phyloP scores from a whole-genome alignment of 2,888 invertebrate species.

The Protophormia terraenovae region DNA sequence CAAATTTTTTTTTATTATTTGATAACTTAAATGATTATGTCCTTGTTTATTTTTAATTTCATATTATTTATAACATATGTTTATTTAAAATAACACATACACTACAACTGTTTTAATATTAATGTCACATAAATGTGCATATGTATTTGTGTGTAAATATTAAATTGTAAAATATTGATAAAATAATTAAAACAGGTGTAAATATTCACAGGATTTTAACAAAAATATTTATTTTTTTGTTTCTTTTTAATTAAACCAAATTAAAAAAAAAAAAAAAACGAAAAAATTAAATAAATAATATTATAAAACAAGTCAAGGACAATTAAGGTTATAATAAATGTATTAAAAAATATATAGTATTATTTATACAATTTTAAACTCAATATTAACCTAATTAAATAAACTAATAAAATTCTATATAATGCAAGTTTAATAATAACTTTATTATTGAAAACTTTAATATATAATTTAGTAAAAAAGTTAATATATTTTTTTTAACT shows the following conservation, averaged over 20 bases:
- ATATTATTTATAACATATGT: too few relatives aligned
- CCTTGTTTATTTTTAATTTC: too few relatives aligned
- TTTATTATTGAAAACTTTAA: neutral
- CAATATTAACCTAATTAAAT: too few relatives aligned
- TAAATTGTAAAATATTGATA: neutral
- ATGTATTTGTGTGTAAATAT: neutral
- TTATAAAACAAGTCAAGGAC: neutral
- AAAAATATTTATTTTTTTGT: neutral
- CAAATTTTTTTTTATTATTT: too few relatives aligned
- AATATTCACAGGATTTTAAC: neutral
- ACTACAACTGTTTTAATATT: neutral
- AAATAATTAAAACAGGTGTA: constrained; percentile 1
- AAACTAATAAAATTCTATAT: too few relatives aligned
- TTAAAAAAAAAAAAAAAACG: neutral
- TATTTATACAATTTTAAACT: too few relatives aligned
- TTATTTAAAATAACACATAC: too few relatives aligned
- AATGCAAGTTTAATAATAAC: neutral
- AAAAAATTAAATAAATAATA: neutral
- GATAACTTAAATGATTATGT: too few relatives aligned
- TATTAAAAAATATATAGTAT: neutral
- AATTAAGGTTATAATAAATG: neutral
- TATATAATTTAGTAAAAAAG: neutral
- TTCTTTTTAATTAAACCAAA: neutral
- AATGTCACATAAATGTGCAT: too few relatives aligned
- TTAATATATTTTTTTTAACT: neutral